Base-by-base conservation (phyloP, 2,113 vertebrate genomes). In the Bos javanicus region DNA sequence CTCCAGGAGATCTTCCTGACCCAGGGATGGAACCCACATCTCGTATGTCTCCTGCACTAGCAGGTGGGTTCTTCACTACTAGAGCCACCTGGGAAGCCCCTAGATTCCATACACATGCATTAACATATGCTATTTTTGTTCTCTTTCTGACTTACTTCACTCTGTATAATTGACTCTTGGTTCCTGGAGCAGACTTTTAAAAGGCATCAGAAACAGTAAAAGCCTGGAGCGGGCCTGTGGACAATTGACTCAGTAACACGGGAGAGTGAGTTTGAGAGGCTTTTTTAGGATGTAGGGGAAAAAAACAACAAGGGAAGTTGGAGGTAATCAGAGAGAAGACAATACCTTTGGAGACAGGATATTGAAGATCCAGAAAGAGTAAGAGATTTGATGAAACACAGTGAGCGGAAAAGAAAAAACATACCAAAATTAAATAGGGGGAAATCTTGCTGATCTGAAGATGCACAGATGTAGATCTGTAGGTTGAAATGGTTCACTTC, bases 181-280 rank as follows among this genome's bases (percentile, higher is more conserved):
- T 43, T 74, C 36, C 67, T 13, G 16, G 6, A 11, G 30, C 64
- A 59, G 23, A 33, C 28, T 67, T 39, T 12, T 30, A 46, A 50
- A 74, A 39, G 59, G n/a, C 57, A 86, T 36, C 15, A 43, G 46
- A 1, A 48, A 57, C 54, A 25, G 94, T 33, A 33, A 84, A 52
- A 59, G 4, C 17, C 50, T 2, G 14, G 59, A 48, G 59, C 36
- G 17, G 2, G 28, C 21, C 64, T 10, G 2, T 14, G 56, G 50
- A 82, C 83, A 33, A 21, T 1, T 4, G 54, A 64, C 25, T 57
- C 6, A 0, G 36, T 6, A 19, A 50, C 59, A 26, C 0, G 0
- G 0, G 67, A 62, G 28, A 8, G 3, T 30, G 87, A 74, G 8
- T 36, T 50, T 23, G 43, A 95, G 33, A 90, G 9, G 7, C 8